Percentiles rank a stretch among this genome's conserved stretches.
These are phyloP conservation scores for Lycaena phlaeas DNA, from an alignment of 2,888 invertebrate species.

Conservation along the genomic window DNA sequence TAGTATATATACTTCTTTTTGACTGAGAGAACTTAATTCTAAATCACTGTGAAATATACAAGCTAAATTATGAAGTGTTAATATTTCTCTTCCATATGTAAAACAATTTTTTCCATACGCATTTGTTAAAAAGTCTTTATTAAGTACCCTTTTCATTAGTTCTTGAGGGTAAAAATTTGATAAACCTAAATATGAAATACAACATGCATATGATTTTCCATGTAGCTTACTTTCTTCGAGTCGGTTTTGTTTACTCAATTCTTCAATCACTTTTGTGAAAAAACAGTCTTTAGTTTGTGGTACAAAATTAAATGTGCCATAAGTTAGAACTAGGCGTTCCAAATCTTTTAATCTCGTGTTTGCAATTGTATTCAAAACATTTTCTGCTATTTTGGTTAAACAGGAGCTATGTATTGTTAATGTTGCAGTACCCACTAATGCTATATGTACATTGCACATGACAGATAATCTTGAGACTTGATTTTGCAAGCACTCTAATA, in stretches of 20 bases:
- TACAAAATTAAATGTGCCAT: conserved; percentile 74
- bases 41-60: conserved; percentile 75
- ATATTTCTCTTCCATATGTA: conserved; percentile 72
- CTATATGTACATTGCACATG: conserved; percentile 77
- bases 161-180: conserved; percentile 71
- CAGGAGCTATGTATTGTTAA: conserved; percentile 46
- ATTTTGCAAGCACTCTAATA: conserved; percentile 67
- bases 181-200: conserved; percentile 74
- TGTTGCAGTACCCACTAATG: conserved; percentile 72
- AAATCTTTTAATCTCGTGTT: conserved; percentile 79
- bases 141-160: conserved; percentile 71
- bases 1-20: conserved; percentile 56
- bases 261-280: conserved; percentile 47
- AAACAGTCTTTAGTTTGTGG: conserved; percentile 55
- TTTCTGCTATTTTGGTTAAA: conserved; percentile 58
- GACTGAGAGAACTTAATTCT: conserved; percentile 67
- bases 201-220: conserved; percentile 74
- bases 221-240: conserved; percentile 69
- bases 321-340: conserved; percentile 77
- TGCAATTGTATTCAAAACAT: conserved; percentile 58
- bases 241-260: conserved; percentile 68
- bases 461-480: conserved; percentile 75
- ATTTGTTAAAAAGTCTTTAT: conserved; percentile 68
- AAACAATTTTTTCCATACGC: conserved; percentile 65
- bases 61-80: conserved; percentile 75